These are phyloP conservation scores for Meriones unguiculatus DNA, from an alignment of 2,113 vertebrate species.

Conservation along the genomic window DNA sequence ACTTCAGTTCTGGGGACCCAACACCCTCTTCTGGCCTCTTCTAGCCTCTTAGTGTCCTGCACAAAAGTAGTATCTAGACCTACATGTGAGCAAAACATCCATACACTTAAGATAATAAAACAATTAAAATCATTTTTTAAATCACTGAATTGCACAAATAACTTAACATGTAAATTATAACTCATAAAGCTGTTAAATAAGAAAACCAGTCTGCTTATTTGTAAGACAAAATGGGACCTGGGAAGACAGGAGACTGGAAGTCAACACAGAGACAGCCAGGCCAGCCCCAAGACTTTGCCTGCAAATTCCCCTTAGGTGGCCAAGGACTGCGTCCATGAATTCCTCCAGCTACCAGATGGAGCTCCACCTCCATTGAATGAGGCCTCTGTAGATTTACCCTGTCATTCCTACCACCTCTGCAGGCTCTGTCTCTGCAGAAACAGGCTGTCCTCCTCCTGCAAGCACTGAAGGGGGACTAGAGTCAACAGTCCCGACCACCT, in stretches of 20 bases:
- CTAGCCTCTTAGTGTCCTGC: neutral
- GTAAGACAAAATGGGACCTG: neutral
- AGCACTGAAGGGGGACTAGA: neutral
- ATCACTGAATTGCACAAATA: neutral
- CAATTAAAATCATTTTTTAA: neutral
- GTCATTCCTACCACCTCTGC: neutral
- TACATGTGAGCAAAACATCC: neutral
- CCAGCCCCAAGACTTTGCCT: neutral
- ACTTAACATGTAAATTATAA: neutral
- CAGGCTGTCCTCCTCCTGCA: neutral
- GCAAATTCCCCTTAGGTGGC: neutral
- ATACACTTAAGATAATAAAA: neutral
- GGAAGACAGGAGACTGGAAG: neutral
- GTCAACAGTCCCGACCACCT: no score
- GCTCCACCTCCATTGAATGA: neutral
- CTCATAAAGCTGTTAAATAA: neutral
- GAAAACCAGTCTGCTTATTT: neutral
- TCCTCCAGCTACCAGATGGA: no score
- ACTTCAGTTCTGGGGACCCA: neutral
- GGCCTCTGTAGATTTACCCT: neutral
- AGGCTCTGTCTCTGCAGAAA: neutral
- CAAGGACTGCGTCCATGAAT: neutral
- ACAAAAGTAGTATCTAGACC: neutral
- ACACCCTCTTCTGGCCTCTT: neutral
- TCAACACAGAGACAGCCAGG: neutral